phyloP scores from a whole-genome alignment of 2,888 invertebrate genomes.

The Eristalis arbustorum region DNA sequence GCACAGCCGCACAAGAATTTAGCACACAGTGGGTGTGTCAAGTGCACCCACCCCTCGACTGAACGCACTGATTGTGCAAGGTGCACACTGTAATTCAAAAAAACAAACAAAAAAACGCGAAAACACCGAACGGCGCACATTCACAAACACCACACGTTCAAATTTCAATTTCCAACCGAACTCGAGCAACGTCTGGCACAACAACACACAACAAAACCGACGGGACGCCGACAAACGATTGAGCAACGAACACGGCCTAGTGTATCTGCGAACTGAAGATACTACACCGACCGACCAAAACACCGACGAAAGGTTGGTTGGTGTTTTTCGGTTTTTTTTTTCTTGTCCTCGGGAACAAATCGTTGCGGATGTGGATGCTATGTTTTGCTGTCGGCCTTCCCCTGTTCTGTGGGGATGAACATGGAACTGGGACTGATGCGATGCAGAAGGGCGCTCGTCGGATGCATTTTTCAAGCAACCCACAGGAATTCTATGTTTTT shows the following conservation, averaged over 20 bases:
- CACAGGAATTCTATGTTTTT: neutral
- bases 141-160: constrained; percentile 27
- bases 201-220: constrained; percentile 59
- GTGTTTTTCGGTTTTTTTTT: neutral
- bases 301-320: constrained; percentile 35
- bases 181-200: neutral
- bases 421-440: neutral
- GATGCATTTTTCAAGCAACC: neutral
- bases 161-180: constrained; percentile 21
- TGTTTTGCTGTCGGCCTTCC: constrained; percentile 26
- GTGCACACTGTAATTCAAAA: constrained; percentile 14
- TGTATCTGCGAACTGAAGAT: constrained; percentile 61
- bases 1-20: neutral
- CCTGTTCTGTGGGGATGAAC: constrained; percentile 29
- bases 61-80: constrained; percentile 37
- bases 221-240: constrained; percentile 50
- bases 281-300: constrained; percentile 32
- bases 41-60: neutral
- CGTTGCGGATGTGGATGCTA: constrained; percentile 63
- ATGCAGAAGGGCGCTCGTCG: neutral
- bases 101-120: too few species aligned
- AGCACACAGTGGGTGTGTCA: neutral
- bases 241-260: constrained; percentile 58
- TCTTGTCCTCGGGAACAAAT: constrained; percentile 31
- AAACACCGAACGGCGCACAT: neutral